Percentiles rank a stretch among this genome's conserved stretches.
Evolutionary conservation across 2,113 vertebrate species (phyloP).

Genomic region (Ictalurus furcatus): DNA sequence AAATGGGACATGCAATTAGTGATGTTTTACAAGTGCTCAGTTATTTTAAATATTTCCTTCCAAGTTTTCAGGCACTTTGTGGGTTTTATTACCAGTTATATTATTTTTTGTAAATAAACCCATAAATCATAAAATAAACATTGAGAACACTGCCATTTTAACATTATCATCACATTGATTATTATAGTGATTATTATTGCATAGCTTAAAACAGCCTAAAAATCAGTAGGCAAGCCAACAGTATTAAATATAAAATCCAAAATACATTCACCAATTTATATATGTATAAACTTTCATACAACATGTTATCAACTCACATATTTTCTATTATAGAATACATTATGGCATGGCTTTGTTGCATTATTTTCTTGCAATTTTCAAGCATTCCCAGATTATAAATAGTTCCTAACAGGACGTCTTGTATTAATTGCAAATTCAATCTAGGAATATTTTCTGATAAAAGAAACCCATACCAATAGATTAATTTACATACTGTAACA

Average conservation of each 20-base stretch:
- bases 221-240: neutral
- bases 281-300: constrained; percentile 9
- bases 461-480: neutral
- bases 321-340: constrained; percentile 36
- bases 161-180: neutral
- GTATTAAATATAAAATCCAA: constrained; percentile 23
- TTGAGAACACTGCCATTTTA: constrained; percentile 42
- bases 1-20: constrained; percentile 1
- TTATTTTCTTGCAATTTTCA: neutral
- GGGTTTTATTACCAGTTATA: neutral
- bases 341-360: constrained; percentile 5
- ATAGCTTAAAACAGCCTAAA: constrained; percentile 2
- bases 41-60: constrained; percentile 8
- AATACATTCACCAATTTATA: constrained; percentile 15
- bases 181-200: neutral
- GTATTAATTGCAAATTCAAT: neutral
- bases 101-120: constrained; percentile 28
- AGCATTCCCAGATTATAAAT: neutral
- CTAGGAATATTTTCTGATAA: neutral
- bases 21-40: constrained; percentile 18
- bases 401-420: neutral
- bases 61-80: neutral
- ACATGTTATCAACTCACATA: constrained; percentile 9
- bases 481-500: neutral
- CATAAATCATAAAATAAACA: constrained; percentile 15